Conservation (phyloP, 2,113 vertebrate species). For the Pluvianellus socialis region DNA sequence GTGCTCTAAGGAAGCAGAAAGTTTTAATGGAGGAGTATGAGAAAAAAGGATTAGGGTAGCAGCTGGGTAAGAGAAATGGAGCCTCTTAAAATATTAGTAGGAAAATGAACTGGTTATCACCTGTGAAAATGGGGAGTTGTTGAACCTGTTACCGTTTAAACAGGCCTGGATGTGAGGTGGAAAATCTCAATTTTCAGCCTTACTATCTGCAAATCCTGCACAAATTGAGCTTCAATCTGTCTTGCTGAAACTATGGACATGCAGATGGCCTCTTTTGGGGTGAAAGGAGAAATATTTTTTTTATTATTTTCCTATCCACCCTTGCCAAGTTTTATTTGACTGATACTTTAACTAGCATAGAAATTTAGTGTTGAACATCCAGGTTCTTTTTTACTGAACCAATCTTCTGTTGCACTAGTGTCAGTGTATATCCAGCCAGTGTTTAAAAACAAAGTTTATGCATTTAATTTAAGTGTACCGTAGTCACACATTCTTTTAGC, state of each 20-base stretch:
- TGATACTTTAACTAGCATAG: background rate
- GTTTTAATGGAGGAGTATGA: background rate
- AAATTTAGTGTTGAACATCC: background rate
- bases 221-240: background rate
- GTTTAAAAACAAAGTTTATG: background rate
- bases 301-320: background rate
- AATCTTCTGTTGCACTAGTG: background rate
- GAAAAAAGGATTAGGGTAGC: background rate
- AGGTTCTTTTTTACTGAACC: background rate
- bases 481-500: background rate
- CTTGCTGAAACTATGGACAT: background rate
- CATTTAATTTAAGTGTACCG: background rate
- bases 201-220: background rate
- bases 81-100: background rate
- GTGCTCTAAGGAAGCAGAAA: background rate
- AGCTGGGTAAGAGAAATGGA: background rate
- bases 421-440: background rate
- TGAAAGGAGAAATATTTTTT: background rate
- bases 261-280: background rate
- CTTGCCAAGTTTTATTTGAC: background rate
- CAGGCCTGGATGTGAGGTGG: background rate
- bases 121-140: background rate
- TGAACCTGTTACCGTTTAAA: background rate
- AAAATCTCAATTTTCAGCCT: background rate
- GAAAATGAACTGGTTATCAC: background rate